Evolutionary conservation across 2,888 invertebrate species (phyloP), one percentile per base, ranked within the genome.

Genomic region (Chelonus formosanus): DNA sequence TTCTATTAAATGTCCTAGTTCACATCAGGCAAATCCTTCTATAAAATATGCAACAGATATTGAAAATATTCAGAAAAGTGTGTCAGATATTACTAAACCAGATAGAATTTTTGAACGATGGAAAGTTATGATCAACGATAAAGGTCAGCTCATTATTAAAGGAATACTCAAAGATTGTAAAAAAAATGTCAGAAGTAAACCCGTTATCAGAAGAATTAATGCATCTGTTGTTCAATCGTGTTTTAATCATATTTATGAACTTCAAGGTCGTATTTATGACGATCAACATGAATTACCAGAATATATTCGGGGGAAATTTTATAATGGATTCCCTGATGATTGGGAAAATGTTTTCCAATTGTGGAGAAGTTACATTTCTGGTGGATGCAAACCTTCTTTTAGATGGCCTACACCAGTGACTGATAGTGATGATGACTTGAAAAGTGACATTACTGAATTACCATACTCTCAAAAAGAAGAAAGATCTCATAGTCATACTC

Each of bases 271-370:
- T 65, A 73, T 83, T 36, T 63, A 71, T n/a, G 82, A 83, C 50
- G 71, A 76, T 2, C 73, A 69, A 10, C 44, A 72, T 48, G 81
- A 76, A 67, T 67, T 84, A 31, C 84, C 84, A 0, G 75, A 76
- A 4, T 84, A 81, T 67, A 71, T 83, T 5, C 67, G 76, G 3
- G 75, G 73, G 3, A 84, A 83, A 73, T 84, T 84, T 73, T 71
- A 68, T 55, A 78, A 80, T 61, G 84, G 83, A n/a, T 84, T 84
- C 71, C 84, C 84, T 3, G 80, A 82, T 43, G 83, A 84, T 59
- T 84, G 84, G 84, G 72, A 79, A 58, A 81, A 82, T 63, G 77
- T 84, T 60, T 63, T 72, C 64, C 75, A 78, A 61, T 45, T 83
- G 6, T 84, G 84, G 83, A 74, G 65, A n/a, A 71, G 71, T 52